A percentile compares a stretch with the other conserved stretches of the same genome.
phyloP scores from a whole-genome alignment of 2,888 invertebrate species.

The Leucoma salicis region DNA sequence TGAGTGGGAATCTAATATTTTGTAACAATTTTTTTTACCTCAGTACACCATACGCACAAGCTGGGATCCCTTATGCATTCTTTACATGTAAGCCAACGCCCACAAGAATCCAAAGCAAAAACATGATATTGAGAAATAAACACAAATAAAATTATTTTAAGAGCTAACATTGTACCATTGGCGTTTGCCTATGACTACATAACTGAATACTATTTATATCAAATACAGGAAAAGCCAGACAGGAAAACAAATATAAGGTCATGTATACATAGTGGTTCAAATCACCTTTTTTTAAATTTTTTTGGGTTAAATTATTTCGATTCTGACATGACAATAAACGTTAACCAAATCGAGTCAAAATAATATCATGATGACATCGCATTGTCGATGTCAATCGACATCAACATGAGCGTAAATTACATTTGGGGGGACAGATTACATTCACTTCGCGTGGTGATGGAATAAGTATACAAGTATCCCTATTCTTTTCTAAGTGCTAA shows the following conservation, averaged over 20 bases:
- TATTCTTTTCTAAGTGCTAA: too few species aligned
- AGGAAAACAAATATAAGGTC: not conserved
- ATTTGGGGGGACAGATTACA: too few species aligned
- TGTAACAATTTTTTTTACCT: constrained; percentile 34
- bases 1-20: too few species aligned
- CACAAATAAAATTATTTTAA: constrained; percentile 10
- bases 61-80: constrained; percentile 52
- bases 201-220: constrained; percentile 6
- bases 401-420: too few species aligned
- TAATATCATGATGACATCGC: too few species aligned
- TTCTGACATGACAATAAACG: too few species aligned
- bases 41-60: constrained; percentile 59
- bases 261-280: not conserved
- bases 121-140: constrained; percentile 9
- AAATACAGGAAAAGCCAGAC: constrained; percentile 1
- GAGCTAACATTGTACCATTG: constrained; percentile 14
- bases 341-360: too few species aligned
- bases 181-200: not conserved
- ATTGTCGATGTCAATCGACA: too few species aligned
- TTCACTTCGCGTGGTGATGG: too few species aligned
- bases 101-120: constrained; percentile 34
- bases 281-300: too few species aligned
- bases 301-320: too few species aligned
- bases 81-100: constrained; percentile 43
- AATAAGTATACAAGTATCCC: too few species aligned